Conservation (phyloP, 2,888 invertebrate species). For the Clitarchus hookeri region DNA sequence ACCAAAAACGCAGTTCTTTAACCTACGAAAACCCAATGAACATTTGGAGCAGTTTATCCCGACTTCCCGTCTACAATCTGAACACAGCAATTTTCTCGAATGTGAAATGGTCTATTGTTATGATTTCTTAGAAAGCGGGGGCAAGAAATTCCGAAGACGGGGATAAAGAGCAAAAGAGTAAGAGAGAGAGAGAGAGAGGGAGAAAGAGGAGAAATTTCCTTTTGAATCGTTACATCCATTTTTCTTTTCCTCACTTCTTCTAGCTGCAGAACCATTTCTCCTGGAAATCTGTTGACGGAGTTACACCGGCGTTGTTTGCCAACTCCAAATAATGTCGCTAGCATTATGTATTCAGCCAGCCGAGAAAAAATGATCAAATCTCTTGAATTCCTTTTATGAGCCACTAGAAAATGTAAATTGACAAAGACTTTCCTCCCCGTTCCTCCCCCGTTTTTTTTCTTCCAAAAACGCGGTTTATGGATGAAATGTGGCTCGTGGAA, state of each 20-base stretch:
- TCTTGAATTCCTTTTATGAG: slow-evolving; percentile 22
- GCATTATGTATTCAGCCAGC: slow-evolving; percentile 26
- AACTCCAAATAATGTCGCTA: slow-evolving; percentile 26
- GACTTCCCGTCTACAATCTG: not conserved
- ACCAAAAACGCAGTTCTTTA: not conserved
- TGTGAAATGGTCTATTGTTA: not conserved
- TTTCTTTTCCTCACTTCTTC: slow-evolving; percentile 21
- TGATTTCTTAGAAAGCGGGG: not conserved
- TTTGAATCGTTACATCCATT: slow-evolving; percentile 20
- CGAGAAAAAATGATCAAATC: slow-evolving; percentile 26
- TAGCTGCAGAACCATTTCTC: not conserved
- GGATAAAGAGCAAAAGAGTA: not conserved
- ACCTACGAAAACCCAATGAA: not conserved
- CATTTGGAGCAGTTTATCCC: not conserved
- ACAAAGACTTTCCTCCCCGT: slow-evolving; percentile 10
- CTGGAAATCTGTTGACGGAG: slow-evolving; percentile 24
- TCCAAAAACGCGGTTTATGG: not conserved
- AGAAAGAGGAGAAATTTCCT: not conserved
- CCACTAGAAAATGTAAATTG: slow-evolving; percentile 26
- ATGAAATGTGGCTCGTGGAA: not conserved
- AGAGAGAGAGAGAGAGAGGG: not conserved
- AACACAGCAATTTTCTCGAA: not conserved
- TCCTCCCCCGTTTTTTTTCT: no score
- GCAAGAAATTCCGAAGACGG: not conserved
- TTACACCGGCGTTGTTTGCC: slow-evolving; percentile 25